Evolutionary conservation across 2,113 vertebrate species (phyloP).

Genomic region (Urocolius indicus): DNA sequence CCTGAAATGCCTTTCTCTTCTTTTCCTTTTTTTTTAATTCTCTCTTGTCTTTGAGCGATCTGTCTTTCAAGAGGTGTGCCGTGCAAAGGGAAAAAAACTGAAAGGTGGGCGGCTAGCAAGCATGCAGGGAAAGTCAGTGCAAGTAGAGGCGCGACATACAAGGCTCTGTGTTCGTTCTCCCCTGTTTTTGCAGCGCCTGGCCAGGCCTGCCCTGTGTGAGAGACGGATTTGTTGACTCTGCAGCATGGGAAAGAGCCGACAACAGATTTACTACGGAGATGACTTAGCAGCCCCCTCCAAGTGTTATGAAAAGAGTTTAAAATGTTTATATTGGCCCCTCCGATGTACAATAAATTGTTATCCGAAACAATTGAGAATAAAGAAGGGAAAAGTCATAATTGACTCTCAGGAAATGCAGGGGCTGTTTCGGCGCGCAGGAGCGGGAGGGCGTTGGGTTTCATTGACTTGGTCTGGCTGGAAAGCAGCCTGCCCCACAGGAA

Average conservation of each 20-base stretch:
- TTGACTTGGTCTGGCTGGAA: slow-evolving; percentile 79
- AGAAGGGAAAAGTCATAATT: slow-evolving; percentile 73
- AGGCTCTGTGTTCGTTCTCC: not conserved
- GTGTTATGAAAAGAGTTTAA: slow-evolving; percentile 63
- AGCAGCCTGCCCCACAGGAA: slow-evolving; percentile 87
- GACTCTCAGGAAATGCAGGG: slow-evolving; percentile 73
- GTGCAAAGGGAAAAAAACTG: not conserved
- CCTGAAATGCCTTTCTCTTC: not conserved
- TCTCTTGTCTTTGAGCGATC: not conserved
- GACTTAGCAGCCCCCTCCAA: slow-evolving; percentile 59
- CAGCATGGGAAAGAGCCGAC: slow-evolving; percentile 70
- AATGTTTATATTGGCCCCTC: slow-evolving; percentile 66
- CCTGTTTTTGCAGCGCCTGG: slow-evolving; percentile 37
- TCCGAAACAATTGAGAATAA: slow-evolving; percentile 74
- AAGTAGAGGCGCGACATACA: not conserved
- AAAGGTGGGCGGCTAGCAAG: not conserved
- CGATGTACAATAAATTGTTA: slow-evolving; percentile 71
- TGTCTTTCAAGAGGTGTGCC: not conserved
- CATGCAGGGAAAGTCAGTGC: not conserved
- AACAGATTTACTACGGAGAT: slow-evolving; percentile 65
- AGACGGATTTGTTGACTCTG: slow-evolving; percentile 62
- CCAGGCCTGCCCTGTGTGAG: slow-evolving; percentile 16
- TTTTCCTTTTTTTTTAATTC: not conserved
- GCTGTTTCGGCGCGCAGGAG: slow-evolving; percentile 61
- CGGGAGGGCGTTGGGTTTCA: slow-evolving; percentile 77